A percentile compares a stretch with the other conserved stretches of the same genome.
Conservation (phyloP, 53 echinoderm and acorn worm genomes). For the Temnopleurus reevesii region DNA sequence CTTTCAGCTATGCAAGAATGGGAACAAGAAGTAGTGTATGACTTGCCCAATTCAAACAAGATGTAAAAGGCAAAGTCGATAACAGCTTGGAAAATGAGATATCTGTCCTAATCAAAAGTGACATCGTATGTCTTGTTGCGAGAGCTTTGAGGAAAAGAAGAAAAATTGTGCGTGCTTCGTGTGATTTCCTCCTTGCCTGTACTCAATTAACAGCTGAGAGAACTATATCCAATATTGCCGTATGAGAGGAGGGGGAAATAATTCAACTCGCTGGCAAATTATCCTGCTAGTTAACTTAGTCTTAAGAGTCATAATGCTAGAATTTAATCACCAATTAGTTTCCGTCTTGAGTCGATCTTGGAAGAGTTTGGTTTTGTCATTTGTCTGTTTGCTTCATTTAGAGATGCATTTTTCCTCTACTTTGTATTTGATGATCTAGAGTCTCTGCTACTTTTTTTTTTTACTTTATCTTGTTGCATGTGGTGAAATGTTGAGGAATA, state of each 20-base stretch:
- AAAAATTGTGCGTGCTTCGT: background rate
- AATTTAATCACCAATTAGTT: conserved; percentile 59
- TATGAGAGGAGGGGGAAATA: conserved; percentile 18
- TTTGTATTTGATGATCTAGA: background rate
- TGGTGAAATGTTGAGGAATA: background rate
- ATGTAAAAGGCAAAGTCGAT: background rate
- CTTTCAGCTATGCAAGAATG: no score
- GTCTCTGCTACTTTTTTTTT: background rate
- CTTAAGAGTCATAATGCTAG: conserved; percentile 46
- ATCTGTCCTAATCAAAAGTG: conserved; percentile 2
- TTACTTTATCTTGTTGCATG: background rate
- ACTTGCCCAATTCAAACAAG: background rate
- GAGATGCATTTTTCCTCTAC: background rate
- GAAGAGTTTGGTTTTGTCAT: conserved; percentile 17
- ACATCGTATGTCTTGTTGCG: conserved; percentile 15
- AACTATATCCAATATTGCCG: background rate
- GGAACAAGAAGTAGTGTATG: background rate
- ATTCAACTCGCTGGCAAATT: conserved; percentile 25
- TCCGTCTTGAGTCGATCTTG: background rate
- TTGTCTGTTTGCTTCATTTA: conserved; percentile 10
- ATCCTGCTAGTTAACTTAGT: conserved; percentile 29
- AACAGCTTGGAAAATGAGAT: conserved; percentile 21
- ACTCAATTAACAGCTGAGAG: conserved; percentile 55
- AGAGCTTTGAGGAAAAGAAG: background rate
- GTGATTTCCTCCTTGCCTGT: conserved; percentile 44